These are phyloP conservation scores for Sebastes trivittatus DNA, from an alignment of 2,797 vertebrate genomes.

Conservation along the genomic window DNA sequence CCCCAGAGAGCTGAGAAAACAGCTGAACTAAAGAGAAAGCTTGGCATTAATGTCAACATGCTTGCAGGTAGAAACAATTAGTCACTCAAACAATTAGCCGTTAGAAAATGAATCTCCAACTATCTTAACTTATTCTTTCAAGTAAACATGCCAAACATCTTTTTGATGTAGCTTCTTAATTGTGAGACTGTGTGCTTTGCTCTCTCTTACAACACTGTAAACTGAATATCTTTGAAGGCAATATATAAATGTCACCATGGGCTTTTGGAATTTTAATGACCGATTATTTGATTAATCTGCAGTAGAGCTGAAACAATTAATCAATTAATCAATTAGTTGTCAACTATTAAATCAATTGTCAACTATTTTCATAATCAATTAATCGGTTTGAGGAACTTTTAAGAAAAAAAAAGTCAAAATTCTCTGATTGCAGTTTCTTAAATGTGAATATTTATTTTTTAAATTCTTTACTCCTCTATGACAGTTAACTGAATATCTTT, in stretches of 20 bases:
- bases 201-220: not conserved
- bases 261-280: not conserved
- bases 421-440: too few relatives aligned
- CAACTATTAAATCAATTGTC: too few relatives aligned
- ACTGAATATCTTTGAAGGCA: not conserved
- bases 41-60: not conserved
- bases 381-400: too few relatives aligned
- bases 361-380: too few relatives aligned
- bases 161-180: not conserved
- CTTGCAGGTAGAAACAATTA: not conserved
- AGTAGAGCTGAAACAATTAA: too few relatives aligned
- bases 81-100: not conserved
- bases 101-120: not conserved
- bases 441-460: too few relatives aligned
- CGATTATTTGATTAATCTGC: fast-evolving
- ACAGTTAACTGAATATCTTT: too few relatives aligned
- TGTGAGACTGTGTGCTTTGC: not conserved
- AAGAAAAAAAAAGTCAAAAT: too few relatives aligned
- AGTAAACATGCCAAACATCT: not conserved
- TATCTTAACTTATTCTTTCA: not conserved
- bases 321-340: too few relatives aligned
- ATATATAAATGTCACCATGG: not conserved
- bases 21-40: not conserved
- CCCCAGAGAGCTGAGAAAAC: not conserved
- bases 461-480: too few relatives aligned